These are phyloP conservation scores for Eulemur macaco DNA, from an alignment of 2,113 vertebrate species.

Conservation along the genomic window DNA sequence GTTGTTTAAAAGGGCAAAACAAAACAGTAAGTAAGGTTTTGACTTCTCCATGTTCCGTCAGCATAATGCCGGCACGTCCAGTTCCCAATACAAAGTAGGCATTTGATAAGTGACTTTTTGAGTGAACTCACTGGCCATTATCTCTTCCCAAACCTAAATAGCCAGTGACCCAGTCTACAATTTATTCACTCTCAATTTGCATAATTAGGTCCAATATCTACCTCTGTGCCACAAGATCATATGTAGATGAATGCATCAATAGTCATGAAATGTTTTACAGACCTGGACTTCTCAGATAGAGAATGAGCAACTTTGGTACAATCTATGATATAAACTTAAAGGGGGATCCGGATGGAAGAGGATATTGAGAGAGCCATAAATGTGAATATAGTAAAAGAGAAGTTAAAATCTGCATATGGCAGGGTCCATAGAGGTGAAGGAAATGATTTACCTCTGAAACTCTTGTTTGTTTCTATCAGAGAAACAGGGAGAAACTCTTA, in stretches of 20 bases:
- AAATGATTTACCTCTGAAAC: neutral
- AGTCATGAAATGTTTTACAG: neutral
- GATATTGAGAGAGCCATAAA: neutral
- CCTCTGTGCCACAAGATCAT: neutral
- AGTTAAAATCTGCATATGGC: neutral
- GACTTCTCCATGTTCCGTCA: neutral
- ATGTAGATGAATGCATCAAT: neutral
- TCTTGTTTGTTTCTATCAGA: neutral
- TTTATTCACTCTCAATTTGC: constrained; percentile 10
- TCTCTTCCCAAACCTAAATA: neutral
- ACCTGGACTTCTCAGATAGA: neutral
- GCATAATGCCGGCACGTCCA: neutral
- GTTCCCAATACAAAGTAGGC: neutral
- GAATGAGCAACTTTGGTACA: neutral
- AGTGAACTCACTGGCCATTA: neutral
- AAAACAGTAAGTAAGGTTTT: neutral
- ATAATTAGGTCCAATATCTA: neutral
- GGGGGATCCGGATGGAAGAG: neutral
- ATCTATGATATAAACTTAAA: neutral
- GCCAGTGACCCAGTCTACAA: neutral
- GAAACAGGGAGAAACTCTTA: neutral
- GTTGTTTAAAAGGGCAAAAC: neutral
- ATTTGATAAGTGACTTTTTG: neutral
- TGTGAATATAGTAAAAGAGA: neutral
- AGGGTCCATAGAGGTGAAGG: neutral